Conservation (phyloP, 2,113 vertebrate genomes). For the Syrrhaptes paradoxus region DNA sequence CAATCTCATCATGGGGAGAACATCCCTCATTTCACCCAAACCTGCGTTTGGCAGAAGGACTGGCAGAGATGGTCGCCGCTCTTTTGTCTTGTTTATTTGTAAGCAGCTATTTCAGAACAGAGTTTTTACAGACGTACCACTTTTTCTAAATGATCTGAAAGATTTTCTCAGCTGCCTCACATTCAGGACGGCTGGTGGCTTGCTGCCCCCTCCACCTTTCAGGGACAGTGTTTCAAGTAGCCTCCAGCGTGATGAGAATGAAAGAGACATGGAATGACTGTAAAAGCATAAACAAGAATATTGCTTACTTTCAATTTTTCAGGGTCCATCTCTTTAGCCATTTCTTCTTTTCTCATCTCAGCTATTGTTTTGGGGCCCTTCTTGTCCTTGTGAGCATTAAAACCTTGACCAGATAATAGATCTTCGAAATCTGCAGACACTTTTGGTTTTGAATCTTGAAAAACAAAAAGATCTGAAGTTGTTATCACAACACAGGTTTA, state of each 20-base stretch:
- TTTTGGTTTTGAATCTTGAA: slow-evolving; percentile 87
- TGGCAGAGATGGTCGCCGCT: background rate
- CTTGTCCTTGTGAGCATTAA: slow-evolving; percentile 91
- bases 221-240: background rate
- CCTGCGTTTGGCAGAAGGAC: background rate
- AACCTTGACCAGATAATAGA: slow-evolving; percentile 94
- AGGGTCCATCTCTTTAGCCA: slow-evolving; percentile 99
- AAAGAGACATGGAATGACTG: background rate
- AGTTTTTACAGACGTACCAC: background rate
- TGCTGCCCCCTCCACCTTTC: background rate
- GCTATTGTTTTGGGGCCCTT: slow-evolving; percentile 96
- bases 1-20: background rate
- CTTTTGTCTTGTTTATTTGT: background rate
- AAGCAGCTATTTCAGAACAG: background rate
- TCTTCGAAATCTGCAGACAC: slow-evolving; percentile 90
- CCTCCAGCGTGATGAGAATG: background rate
- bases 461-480: background rate
- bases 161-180: background rate
- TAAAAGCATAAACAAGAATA: background rate
- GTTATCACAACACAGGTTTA: background rate
- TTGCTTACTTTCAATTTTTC: slow-evolving; percentile 93
- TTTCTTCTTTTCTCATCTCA: slow-evolving; percentile 99
- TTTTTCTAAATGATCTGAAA: background rate
- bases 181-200: background rate
- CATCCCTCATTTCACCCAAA: background rate